These are phyloP conservation scores for Saturnia japonica DNA, from an alignment of 2,888 invertebrate genomes.

Conservation along the genomic window DNA sequence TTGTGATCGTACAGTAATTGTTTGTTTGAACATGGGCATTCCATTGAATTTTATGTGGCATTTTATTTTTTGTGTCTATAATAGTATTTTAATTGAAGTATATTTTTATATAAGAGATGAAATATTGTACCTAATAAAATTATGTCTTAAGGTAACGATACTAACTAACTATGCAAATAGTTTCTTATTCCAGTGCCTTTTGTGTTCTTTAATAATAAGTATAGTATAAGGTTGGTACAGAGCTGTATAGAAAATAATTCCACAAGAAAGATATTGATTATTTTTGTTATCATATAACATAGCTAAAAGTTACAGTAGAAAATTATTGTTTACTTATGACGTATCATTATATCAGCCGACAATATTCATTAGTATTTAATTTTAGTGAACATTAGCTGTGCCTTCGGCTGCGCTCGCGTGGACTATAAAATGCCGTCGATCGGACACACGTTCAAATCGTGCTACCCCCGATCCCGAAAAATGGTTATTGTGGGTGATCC, in stretches of 20 bases:
- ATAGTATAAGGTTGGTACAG: neutral
- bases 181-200: neutral
- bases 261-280: neutral
- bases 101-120: neutral
- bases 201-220: neutral
- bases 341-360: neutral
- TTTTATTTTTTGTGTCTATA: neutral
- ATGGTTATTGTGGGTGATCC: too few species aligned
- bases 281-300: neutral
- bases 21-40: conserved; percentile 18
- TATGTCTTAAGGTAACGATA: neutral
- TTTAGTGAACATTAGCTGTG: neutral
- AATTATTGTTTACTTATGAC: neutral
- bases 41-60: neutral
- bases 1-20: conserved; percentile 24
- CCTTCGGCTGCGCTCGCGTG: too few species aligned
- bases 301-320: neutral
- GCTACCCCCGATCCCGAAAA: too few species aligned
- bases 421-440: too few species aligned
- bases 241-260: neutral
- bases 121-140: neutral
- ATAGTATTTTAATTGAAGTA: neutral
- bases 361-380: neutral
- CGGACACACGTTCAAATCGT: too few species aligned
- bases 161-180: too few species aligned